A percentile compares a stretch with the other conserved stretches of the same genome.
phyloP scores from a whole-genome alignment of 2,888 invertebrate genomes.

The Portevinia maculata region DNA sequence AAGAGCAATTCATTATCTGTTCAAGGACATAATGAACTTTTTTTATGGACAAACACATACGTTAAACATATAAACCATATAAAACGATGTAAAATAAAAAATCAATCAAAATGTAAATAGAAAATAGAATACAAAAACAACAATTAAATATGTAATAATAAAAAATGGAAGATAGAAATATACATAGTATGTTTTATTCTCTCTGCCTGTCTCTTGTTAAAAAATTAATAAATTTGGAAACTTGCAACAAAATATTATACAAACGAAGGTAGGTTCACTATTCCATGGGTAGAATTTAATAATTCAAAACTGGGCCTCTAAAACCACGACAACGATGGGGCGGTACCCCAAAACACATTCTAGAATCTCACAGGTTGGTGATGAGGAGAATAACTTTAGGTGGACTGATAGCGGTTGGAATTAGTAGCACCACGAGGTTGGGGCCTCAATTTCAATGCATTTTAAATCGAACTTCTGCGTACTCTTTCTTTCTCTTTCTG shows the following conservation, averaged over 20 bases:
- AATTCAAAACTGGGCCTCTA: no score
- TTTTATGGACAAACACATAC: constrained; percentile 65
- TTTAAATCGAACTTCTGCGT: no score
- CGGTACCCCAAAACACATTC: no score
- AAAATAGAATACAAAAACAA: constrained; percentile 69
- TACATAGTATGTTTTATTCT: constrained; percentile 45
- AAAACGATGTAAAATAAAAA: constrained; percentile 27
- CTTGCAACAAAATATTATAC: constrained; percentile 12
- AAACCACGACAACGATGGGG: no score
- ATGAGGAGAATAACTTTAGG: no score
- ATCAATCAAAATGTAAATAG: constrained; percentile 42
- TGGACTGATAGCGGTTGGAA: no score
- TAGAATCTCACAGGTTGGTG: no score
- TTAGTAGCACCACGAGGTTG: no score
- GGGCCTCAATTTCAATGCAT: no score
- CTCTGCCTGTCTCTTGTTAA: constrained; percentile 17
- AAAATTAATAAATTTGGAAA: constrained; percentile 4
- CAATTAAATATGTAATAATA: constrained; percentile 37
- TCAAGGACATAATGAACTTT: constrained; percentile 29
- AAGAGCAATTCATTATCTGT: constrained; percentile 1
- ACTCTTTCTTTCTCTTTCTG: no score
- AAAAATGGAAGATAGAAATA: constrained; percentile 15
- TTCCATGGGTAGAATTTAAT: no score
- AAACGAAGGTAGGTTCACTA: not conserved
- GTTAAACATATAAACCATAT: constrained; percentile 50